These are phyloP conservation scores for Notarius quadriscutis DNA, from an alignment of 2,113 vertebrate genomes.

Conservation along the genomic window DNA sequence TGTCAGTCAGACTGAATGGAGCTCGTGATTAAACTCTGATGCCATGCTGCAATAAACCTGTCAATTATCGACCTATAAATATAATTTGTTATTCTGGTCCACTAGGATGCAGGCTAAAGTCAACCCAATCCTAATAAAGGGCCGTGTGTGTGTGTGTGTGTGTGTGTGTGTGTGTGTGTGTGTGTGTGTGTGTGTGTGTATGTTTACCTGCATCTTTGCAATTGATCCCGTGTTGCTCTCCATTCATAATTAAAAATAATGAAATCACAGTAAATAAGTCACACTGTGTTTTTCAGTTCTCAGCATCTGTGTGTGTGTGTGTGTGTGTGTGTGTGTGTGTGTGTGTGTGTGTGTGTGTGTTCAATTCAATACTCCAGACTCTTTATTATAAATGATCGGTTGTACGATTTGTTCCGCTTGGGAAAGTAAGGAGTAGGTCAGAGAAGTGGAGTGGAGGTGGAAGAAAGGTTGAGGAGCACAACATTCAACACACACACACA, in stretches of 20 bases:
- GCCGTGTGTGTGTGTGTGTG: not conserved
- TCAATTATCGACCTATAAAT: constrained; percentile 23
- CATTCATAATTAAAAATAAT: constrained; percentile 59
- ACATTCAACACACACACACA: not conserved
- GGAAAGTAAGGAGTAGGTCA: not conserved
- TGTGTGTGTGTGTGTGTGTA: not conserved
- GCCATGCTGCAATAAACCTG: constrained; percentile 19
- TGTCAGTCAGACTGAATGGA: constrained; percentile 29
- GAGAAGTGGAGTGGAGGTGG: constrained; percentile 10
- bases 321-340: constrained; percentile 17
- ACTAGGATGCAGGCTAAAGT: constrained; percentile 15
- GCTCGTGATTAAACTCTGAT: constrained; percentile 21
- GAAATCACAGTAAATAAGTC: constrained; percentile 60
- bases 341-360: constrained; percentile 10
- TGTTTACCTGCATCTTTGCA: constrained; percentile 36
- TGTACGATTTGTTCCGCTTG: not conserved
- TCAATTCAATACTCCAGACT: not conserved
- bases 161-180: constrained; percentile 14
- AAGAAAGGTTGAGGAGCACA: not conserved
- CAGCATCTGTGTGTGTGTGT: not conserved
- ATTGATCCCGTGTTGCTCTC: constrained; percentile 71
- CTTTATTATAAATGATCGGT: not conserved
- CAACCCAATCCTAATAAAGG: constrained; percentile 13
- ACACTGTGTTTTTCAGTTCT: not conserved
- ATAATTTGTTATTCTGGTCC: constrained; percentile 20